Evolutionary conservation across 2,797 vertebrate genomes (phyloP).

Genomic region (Emys orbicularis): DNA sequence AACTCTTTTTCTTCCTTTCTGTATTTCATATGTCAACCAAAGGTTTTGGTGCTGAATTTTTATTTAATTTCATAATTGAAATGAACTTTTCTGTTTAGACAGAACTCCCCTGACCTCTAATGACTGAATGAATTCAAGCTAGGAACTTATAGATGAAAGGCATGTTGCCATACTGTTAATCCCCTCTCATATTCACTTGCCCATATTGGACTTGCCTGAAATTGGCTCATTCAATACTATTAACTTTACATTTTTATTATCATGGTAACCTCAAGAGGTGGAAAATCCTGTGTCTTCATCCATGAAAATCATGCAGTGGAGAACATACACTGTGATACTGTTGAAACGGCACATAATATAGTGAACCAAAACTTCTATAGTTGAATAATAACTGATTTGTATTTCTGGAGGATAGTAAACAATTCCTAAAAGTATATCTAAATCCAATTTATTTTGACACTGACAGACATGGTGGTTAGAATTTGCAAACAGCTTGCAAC

Average conservation of each 20-base stretch:
- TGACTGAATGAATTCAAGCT: neutral
- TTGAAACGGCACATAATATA: neutral
- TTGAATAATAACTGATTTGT: neutral
- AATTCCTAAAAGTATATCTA: neutral
- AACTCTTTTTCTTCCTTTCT: neutral
- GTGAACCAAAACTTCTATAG: neutral
- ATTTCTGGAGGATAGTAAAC: neutral
- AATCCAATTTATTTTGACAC: neutral
- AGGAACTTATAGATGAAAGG: neutral
- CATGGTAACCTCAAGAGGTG: neutral
- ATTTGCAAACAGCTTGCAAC: neutral
- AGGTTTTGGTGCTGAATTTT: neutral
- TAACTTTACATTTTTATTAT: accelerated
- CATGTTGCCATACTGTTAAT: neutral
- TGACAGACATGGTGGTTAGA: neutral
- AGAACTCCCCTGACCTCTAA: neutral
- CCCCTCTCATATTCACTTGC: neutral
- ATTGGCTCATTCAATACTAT: neutral
- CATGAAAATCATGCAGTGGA: neutral
- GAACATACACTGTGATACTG: neutral
- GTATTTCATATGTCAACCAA: neutral
- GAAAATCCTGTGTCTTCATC: neutral
- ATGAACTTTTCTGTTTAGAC: neutral
- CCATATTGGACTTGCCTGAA: accelerated
- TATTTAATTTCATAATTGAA: neutral